Base-by-base conservation (phyloP, 2,888 invertebrate genomes). In the Cataglyphis livida region DNA sequence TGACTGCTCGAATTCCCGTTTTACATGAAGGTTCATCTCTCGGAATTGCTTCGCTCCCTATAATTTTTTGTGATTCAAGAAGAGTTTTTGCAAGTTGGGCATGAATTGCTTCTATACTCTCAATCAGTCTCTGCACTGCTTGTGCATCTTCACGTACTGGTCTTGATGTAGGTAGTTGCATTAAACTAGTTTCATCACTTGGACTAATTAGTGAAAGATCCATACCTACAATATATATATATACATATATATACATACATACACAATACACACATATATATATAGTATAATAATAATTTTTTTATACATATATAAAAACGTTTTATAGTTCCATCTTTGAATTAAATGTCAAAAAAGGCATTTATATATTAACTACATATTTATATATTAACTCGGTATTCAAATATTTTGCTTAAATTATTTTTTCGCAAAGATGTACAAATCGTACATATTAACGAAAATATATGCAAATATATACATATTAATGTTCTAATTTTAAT, bases 91-190 rank as follows among this genome's bases (percentile, higher is more conserved):
- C 92, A 5, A 94, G 82, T 71, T 93, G 91, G 32, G 87, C 87
- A 73, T 94, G 92, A 78, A 94, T 91, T 0, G 90, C 88, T 83
- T 94, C 93, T 71, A 94, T 92, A 62, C 90, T 93, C 64, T 92
- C 91, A 15, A 94, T 91, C 28, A 94, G 76, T 68, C 87, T 87
- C 21, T 91, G 92, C 9, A 92, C 90, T 44, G 88, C 90, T 44
- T 91, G 88, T 3, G 91, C 64, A 84, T 91, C 90, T 35, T 85
- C 85, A 12, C 86, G 64, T 0, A 41, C 65, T 18, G 81, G 21
- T 71, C 84, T 85, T 7, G 88, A 83, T 1, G 90, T 70, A n/a
- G 91, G 88, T 65, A 92, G 75, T 51, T 91, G 90, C 88, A 92
- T 90, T 28, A 91, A 88, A 83, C 88, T 92, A 12, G 91, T 92